phyloP scores from a whole-genome alignment of 2,888 invertebrate species.

The Smittia sp. region DNA sequence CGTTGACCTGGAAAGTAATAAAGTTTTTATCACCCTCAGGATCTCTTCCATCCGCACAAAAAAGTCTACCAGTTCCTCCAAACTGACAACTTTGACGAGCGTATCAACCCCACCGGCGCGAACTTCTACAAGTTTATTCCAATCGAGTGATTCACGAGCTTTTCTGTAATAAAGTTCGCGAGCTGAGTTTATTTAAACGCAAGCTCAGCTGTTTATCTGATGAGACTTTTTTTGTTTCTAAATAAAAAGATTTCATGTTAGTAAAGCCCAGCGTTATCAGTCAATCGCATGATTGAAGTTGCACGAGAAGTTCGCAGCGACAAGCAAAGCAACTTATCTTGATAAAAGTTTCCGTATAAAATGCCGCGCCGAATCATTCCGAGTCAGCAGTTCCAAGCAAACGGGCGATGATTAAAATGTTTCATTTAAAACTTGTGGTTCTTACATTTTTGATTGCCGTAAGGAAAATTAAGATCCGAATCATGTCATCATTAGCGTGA shows the following conservation, averaged over 20 bases:
- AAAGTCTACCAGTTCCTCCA: background rate
- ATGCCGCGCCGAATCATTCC: background rate
- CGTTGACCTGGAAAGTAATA: background rate
- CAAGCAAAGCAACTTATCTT: background rate
- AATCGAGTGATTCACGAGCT: background rate
- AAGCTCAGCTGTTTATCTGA: background rate
- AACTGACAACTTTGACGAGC: slow-evolving; percentile 12
- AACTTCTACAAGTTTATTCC: slow-evolving; percentile 40
- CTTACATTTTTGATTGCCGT: background rate
- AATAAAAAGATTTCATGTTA: background rate
- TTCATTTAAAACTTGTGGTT: background rate
- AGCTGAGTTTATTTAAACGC: background rate
- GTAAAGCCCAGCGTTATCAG: too few relatives aligned
- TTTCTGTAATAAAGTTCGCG: background rate
- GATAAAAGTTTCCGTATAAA: background rate
- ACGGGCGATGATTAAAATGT: background rate
- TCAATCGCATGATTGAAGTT: background rate
- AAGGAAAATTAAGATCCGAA: background rate
- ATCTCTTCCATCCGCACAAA: background rate
- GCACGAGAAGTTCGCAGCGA: background rate
- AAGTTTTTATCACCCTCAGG: background rate
- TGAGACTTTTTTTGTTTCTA: too few relatives aligned
- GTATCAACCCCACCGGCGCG: slow-evolving; percentile 36
- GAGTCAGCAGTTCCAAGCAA: background rate
- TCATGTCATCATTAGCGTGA: background rate